Percentiles rank a stretch among this genome's conserved stretches.
phyloP scores from a whole-genome alignment of 2,888 invertebrate species.

The Thymelicus sylvestris region DNA sequence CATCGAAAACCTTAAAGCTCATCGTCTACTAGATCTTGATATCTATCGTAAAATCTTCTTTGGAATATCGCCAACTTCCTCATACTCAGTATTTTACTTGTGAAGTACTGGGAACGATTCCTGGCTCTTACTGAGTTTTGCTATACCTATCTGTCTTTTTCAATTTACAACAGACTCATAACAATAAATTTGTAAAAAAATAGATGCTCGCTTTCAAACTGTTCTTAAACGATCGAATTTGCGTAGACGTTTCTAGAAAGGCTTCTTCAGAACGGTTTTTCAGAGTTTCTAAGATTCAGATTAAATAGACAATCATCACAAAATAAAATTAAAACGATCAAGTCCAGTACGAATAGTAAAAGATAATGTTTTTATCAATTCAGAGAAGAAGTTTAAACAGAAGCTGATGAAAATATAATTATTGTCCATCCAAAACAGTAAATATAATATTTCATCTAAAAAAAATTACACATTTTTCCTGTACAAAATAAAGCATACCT shows the following conservation, averaged over 20 bases:
- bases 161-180: neutral
- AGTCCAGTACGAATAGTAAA: no score
- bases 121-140: neutral
- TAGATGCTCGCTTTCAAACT: neutral
- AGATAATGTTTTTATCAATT: no score
- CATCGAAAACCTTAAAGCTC: slow-evolving; percentile 26
- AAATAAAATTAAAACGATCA: no score
- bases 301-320: no score
- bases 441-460: no score
- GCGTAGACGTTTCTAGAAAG: neutral
- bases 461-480: no score
- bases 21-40: slow-evolving; percentile 25
- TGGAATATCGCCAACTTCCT: slow-evolving; percentile 24
- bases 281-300: neutral
- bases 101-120: slow-evolving; percentile 19
- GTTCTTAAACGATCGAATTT: neutral
- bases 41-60: slow-evolving; percentile 24
- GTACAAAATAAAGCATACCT: no score
- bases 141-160: neutral
- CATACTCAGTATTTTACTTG: slow-evolving; percentile 15
- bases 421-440: no score
- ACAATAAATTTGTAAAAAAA: slow-evolving; percentile 1
- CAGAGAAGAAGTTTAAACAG: no score
- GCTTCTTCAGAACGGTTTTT: neutral
- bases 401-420: no score